Percentiles rank a stretch among this genome's conserved stretches.
These are phyloP conservation scores for Spicauda simplicius DNA, from an alignment of 2,888 invertebrate species.

Conservation along the genomic window DNA sequence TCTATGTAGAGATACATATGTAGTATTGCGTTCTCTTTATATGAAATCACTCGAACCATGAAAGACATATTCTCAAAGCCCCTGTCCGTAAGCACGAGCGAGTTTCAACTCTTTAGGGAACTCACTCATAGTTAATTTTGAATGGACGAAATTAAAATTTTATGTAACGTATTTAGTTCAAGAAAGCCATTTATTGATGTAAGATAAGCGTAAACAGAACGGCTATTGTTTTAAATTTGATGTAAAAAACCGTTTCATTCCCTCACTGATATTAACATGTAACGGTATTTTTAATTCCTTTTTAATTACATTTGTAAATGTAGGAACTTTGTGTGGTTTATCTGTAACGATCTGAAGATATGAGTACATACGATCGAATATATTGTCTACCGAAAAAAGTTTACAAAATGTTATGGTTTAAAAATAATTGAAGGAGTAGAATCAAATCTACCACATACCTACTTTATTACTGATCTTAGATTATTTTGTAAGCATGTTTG, in stretches of 20 bases:
- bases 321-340: neutral
- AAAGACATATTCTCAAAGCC: neutral
- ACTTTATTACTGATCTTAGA: no score
- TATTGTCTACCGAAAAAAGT: no score
- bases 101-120: neutral
- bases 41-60: no score
- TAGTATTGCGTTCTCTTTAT: no score
- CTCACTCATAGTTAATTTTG: constrained; percentile 17
- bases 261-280: constrained; percentile 65
- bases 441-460: no score
- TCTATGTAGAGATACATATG: no score
- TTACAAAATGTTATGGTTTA: neutral
- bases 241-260: constrained; percentile 73
- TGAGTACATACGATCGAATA: neutral
- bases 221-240: constrained; percentile 75
- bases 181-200: constrained; percentile 78
- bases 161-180: constrained; percentile 64
- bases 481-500: no score
- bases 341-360: neutral
- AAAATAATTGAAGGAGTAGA: no score
- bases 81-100: neutral
- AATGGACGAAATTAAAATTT: constrained; percentile 67
- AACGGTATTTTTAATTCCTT: constrained; percentile 68
- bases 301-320: constrained; percentile 60
- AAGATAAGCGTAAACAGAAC: constrained; percentile 72